Base-by-base conservation (phyloP, 2,888 invertebrate species). In the Prosopocoilus inquinatus region DNA sequence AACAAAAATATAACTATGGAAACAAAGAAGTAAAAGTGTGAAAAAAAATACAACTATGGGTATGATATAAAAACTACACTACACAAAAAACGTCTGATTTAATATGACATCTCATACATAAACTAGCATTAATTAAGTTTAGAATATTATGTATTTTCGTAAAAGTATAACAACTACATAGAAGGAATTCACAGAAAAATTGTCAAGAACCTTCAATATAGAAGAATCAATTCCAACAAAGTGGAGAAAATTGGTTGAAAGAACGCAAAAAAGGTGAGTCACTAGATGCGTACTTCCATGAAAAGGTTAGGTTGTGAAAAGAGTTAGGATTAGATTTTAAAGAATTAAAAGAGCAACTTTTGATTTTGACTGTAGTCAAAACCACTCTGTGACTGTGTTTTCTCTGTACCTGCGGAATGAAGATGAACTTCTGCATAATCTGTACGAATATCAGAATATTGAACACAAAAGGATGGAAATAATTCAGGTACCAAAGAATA, bases 251-350 rank as follows among this genome's bases (percentile, higher is more conserved):
- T 15, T 47, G 47, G n/a, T 35, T 1, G 28, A 35, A 5, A 8
- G 36, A 15, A 36, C 8, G 8, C 36, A 48, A 15, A 48, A 13
- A 11, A 15, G 16, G 16, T n/a, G 36, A 36, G 38, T 11, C 11
- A 32, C n/a, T 48, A 2, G 48, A 48, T 15, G 9, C 36, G 12
- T 36, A 36, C 8, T 48, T 48, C 9, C 48, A 48, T 8, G 48
- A 47, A 36, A 48, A 48, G 47, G 36, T 48, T 8, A 35, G 47
- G 15, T 13, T 47, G 9, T 47, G 47, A 33, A 34, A 15, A 33
- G 47, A 47, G 5, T 33, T 35, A 7, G 36, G 36, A 35, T 33
- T 47, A 33, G 8, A 33, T 34, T n/a, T 33, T 15, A 47, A 48
- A n/a, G 48, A 48, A 16, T 20, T 16, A 7, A 48, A 48, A 8